Evolutionary conservation across 2,888 invertebrate species (phyloP), one percentile per base, ranked within the genome.

Genomic region (Melinaea marsaeus): DNA sequence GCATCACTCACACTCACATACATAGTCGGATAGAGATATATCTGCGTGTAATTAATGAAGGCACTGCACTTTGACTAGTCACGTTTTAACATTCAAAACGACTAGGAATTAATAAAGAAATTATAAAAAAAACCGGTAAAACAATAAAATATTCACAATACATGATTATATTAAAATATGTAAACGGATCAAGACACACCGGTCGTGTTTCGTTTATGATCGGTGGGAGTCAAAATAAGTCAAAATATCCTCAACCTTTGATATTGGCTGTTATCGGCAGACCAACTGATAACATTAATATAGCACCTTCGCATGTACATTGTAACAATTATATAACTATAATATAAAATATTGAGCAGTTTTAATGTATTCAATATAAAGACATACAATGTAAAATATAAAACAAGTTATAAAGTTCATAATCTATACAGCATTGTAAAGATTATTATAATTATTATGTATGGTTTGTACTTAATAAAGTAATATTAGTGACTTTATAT

Each of bases 291-390:
- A 22, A n/a, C 3, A n/a, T 32, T 32, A 13, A 58, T 48, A 56
- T 72, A 74, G 74, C 75, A 75, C 75, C 74, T 67, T 67, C 61
- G 63, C 48, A 59, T 59, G 47, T 58, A 59, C 54, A 57, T 62
- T 66, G 56, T 64, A 67, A 63, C 58, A 68, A 59, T 32, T 67
- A 62, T 51, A 58, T 59, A 57, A 66, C 57, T 75, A 75, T 63
- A 71, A 73, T 71, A 77, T 76, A 65, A 60, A 78, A 78, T 72
- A 83, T 84, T 84, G 69, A 70, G 69, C 69, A 69, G 65, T 37
- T 66, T 47, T 68, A 65, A 57, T 62, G 64, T 13, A 13, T 13
- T 13, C 3, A 48, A 48, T 6, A 3, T 13, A 51, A 22, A 22
- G 32, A 32, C 13, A 47, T 13, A 48, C 22, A 48, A 32, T 32